These are phyloP conservation scores for Polypterus bichir DNA, from an alignment of 2,113 vertebrate genomes.

Conservation along the genomic window DNA sequence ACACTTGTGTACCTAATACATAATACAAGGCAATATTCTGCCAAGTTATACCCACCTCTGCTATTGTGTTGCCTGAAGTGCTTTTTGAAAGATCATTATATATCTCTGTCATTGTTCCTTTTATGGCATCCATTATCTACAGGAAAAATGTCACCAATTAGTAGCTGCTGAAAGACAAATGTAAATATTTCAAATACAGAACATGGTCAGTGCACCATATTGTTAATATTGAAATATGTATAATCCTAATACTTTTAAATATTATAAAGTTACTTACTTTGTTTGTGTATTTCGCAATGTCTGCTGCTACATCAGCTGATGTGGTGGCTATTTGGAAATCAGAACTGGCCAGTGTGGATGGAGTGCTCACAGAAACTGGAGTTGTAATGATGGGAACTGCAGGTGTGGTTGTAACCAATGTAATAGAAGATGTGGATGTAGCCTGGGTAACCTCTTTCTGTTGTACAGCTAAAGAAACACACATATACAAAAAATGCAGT, in stretches of 20 bases:
- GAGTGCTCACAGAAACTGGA: constrained; percentile 54
- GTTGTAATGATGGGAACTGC: constrained; percentile 64
- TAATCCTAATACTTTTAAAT: no score
- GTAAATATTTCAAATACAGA: no score
- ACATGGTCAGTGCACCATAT: no score
- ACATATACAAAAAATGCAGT: not conserved
- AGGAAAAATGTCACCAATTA: constrained; percentile 19
- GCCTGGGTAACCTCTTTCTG: constrained; percentile 79
- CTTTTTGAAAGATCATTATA: constrained; percentile 94
- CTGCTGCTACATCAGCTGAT: constrained; percentile 88
- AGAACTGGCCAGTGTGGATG: constrained; percentile 56
- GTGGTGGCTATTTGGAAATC: constrained; percentile 81
- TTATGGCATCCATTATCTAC: constrained; percentile 95
- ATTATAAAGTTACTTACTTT: constrained; percentile 56
- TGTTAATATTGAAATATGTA: no score
- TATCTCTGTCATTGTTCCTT: constrained; percentile 97
- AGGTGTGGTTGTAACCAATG: constrained; percentile 77
- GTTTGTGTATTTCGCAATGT: constrained; percentile 92
- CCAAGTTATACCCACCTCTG: constrained; percentile 58
- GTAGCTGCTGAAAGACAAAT: not conserved
- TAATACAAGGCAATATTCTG: no score
- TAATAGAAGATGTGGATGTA: constrained; percentile 73
- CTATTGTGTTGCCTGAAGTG: constrained; percentile 88
- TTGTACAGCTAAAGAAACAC: constrained; percentile 56
- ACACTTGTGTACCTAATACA: not conserved